Base-by-base conservation (phyloP, 2,113 vertebrate genomes). In the Chloroceryle aenea region DNA sequence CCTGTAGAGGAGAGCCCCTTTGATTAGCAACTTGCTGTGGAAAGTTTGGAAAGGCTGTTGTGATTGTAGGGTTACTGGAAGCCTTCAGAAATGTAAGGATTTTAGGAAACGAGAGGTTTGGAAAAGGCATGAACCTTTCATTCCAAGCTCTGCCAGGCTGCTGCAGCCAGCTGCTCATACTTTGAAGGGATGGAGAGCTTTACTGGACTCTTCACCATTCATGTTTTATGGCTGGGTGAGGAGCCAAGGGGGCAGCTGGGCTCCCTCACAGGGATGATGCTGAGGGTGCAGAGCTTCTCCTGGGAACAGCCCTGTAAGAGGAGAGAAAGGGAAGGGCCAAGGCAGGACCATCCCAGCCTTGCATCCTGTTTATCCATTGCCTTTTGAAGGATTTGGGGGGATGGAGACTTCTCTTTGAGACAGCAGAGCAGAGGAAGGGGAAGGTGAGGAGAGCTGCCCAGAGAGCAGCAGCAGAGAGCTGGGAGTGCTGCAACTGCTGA, bases 401-500 rank as follows among this genome's bases (percentile, higher is more conserved):
- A 19, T 40, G 0, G 34, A 68, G 95, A 58, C 73, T 36, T 81
- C 0, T 0, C 38, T 93, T 56, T 63, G 87, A 87, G 92, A 11
- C 6, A 13, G 6, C 56, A 16, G 15, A 63, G 89, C 76, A 59
- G 87, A 66, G 85, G 93, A 34, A 59, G 61, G 56, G 66, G 88
- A 82, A 78, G 74, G 66, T 2, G 0, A 71, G 78, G 69, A 71
- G 69, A 71, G 73, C 77, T 64, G 92, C 42, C 10, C 18, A 7
- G 36, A 38, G 2, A 91, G 88, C 27, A 9, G 83, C 75, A 77
- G 86, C 92, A 34, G 69, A 68, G 72, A 89, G 87, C 78, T 3
- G 10, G 79, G 36, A 89, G 78, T 80, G 84, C 89, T 64, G 89
- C 1, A 79, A 72, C 87, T 96, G 79, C 87, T 82, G 93, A 95